phyloP scores from a whole-genome alignment of 2,113 vertebrate genomes.

The Girardinichthys multiradiatus region DNA sequence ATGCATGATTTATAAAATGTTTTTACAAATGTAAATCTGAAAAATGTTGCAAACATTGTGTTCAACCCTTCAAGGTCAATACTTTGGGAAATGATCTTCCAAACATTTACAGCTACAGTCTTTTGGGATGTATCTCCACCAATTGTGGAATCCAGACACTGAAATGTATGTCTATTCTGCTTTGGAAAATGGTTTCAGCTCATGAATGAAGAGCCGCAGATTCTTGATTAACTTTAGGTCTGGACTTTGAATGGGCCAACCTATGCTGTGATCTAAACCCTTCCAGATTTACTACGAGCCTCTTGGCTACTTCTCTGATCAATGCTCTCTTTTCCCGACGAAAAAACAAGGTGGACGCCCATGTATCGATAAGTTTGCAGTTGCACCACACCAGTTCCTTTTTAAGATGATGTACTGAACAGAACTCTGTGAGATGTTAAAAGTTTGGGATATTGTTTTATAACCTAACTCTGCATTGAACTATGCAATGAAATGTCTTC shows the following conservation, averaged over 20 bases:
- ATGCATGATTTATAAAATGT: too few relatives aligned
- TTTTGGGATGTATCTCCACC: neutral
- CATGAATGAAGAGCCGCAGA: neutral
- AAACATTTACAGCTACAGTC: neutral
- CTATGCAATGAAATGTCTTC: too few relatives aligned
- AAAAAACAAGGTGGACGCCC: neutral
- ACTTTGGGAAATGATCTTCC: neutral
- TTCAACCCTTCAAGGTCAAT: too few relatives aligned
- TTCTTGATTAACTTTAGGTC: neutral
- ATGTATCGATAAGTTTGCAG: neutral
- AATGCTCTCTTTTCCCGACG: neutral
- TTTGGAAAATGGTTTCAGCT: too few relatives aligned
- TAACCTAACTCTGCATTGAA: neutral
- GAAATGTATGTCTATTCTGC: too few relatives aligned
- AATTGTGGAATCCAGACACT: neutral
- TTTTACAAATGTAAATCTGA: too few relatives aligned
- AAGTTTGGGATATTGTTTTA: neutral
- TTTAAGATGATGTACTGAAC: neutral
- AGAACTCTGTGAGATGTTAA: neutral
- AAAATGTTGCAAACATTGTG: too few relatives aligned
- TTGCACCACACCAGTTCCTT: neutral
- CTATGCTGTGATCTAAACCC: neutral
- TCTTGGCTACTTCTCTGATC: neutral
- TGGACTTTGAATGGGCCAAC: neutral
- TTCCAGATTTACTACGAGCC: neutral